Base-by-base conservation (phyloP, 1,140 invertebrate species). In the Archegozetes longisetosus region DNA sequence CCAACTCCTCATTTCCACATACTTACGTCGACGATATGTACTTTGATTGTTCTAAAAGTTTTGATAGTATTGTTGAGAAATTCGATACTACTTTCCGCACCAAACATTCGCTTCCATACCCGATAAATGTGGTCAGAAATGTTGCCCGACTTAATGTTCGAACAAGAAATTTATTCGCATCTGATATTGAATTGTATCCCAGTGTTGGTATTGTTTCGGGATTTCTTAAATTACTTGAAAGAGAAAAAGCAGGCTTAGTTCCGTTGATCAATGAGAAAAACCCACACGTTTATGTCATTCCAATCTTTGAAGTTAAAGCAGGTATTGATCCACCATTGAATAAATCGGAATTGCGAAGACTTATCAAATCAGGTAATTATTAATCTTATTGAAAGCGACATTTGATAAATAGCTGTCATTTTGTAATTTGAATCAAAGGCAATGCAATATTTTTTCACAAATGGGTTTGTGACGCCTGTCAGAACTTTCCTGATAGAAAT, bases 381-480 rank as follows among this genome's bases (percentile, higher is more conserved):
- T 9, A 48, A 9, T 51, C 6, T 4, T 25, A 14, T 47, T 17
- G 1, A 12, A 14, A 27, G n/a, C 23, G n/a, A 28, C 17, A 2
- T 17, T 24, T n/a, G n/a, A n/a, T 13, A 56, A 46, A 1, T 46
- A n/a, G 54, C 2, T 60, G 2, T 20, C 3, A 48, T 49, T 56
- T 28, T 55, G 55, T 32, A 3, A 13, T 51, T 48, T 2, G 13
- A 23, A 25, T 49, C 20, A 9, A 20, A 60, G 61, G 50, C 2
- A 66, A 70, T 20, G 88, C 86, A 0, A 85, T 92, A 66, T 86
- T 87, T 14, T 93, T 93, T 70, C 89, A 93, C 70, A 88, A 91
- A 70, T 85, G 84, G 66, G 78, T 92, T 1, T 93, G 88, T 67
- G 79, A 86, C 12, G 81, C 81, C 48, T 93, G 89, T 69, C 89